Evolutionary conservation across 64 coral and sea anemone species (phyloP).

Genomic region (Pachyseris speciosa): DNA sequence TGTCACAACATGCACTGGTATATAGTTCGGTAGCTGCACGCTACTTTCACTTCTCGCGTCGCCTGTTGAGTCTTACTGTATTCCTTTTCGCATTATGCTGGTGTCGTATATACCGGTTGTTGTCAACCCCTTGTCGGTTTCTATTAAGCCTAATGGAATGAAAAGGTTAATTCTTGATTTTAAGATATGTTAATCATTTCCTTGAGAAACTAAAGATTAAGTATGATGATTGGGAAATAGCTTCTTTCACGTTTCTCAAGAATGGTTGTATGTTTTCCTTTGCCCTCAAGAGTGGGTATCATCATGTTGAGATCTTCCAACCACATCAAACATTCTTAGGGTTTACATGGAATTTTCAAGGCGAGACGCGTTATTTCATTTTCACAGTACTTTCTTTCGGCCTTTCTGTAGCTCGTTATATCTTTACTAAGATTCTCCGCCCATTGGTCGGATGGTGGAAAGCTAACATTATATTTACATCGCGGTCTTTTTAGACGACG

Average conservation of each 20-base stretch:
- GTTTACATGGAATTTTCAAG: background rate
- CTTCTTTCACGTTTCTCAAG: background rate
- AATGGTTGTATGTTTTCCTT: background rate
- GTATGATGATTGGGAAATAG: slow-evolving; percentile 12
- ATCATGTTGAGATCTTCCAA: slow-evolving; percentile 8
- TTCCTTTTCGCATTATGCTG: background rate
- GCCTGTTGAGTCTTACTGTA: background rate
- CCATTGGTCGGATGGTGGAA: background rate
- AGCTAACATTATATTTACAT: background rate
- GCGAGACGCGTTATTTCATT: background rate
- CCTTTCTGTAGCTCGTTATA: background rate
- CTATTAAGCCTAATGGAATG: background rate
- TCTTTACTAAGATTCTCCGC: background rate
- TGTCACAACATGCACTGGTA: background rate
- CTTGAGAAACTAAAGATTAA: background rate
- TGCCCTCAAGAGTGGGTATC: slow-evolving; percentile 26
- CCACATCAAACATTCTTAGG: background rate
- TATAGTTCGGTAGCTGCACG: background rate
- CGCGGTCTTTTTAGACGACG: background rate
- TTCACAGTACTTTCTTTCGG: slow-evolving; percentile 30
- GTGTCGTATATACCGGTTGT: background rate
- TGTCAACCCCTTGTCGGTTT: slow-evolving; percentile 22
- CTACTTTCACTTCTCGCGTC: background rate
- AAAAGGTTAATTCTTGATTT: slow-evolving; percentile 35
- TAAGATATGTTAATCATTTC: slow-evolving; percentile 10